Base-by-base conservation (phyloP, 92 coral and sea anemone species). In the Anthopleura xanthogrammica region DNA sequence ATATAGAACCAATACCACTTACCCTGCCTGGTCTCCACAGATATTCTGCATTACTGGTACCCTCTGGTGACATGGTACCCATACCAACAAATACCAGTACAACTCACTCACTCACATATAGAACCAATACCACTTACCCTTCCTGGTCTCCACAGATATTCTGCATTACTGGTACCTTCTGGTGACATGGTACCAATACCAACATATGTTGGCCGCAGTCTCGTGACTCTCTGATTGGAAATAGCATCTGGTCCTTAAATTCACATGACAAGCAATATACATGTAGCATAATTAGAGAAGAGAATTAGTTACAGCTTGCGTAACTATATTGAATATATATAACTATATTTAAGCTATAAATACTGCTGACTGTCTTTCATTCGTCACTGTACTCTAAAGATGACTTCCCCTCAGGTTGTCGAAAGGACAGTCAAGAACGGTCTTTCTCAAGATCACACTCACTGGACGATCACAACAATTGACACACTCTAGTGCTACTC, bases 171-270 rank as follows among this genome's bases (percentile, higher is more conserved):
- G 39, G 99, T 94, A 19, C 99, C 99, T 84, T 97, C 98, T 3
- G 91, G 93, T 39, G 98, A 97, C 92, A 97, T 92, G 42, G 99
- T 94, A 17, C 99, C 99, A 71, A 97, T 92, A 12, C 99, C 99
- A 52, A 92, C 94, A 79, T 85, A 94, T 5, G 94, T 91, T 36
- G 95, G 95, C 50, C 90, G 89, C 14, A 97, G 91, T 54, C 94
- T 92, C 40, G 91, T 78, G 19, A 92, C 94, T 62, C 88, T 84
- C 76, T 97, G 97, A 86, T 97, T 93, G 41, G 91, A 74, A 20
- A 92, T 92, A 57, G 93, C 99, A 97, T 97, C 98, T 9, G 99
- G 99, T 56, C 99, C 99, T 97, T 75, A 24, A 7, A 79, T n/a
- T 46, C 3, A 29, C 43, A 68, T 3, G 0, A 68, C 13, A 19